Conservation (phyloP, 2,797 vertebrate genomes). For the Margarornis squamiger region DNA sequence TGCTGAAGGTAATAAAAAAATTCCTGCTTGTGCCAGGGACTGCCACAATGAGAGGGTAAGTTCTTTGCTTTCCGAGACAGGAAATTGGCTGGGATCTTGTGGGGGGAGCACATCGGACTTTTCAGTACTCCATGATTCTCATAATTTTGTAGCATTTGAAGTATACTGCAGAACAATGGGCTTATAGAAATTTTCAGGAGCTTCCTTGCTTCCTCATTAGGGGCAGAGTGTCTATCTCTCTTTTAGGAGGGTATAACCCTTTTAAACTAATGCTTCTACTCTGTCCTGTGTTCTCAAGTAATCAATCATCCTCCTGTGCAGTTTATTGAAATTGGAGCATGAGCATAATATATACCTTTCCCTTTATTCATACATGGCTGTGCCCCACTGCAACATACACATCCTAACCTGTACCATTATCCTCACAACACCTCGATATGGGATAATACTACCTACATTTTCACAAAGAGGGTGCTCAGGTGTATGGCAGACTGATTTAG, state of each 20-base stretch:
- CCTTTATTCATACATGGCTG: not conserved
- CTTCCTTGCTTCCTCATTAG: not conserved
- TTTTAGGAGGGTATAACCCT: not conserved
- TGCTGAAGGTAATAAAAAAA: not conserved
- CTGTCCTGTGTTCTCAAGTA: not conserved
- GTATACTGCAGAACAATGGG: not conserved
- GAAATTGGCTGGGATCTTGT: not conserved
- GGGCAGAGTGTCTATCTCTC: not conserved
- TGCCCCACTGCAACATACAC: not conserved
- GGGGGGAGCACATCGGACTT: accelerated
- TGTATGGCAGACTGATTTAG: not conserved
- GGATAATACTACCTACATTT: not conserved
- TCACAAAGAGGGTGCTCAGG: not conserved
- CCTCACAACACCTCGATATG: not conserved
- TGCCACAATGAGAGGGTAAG: not conserved
- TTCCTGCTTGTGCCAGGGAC: not conserved
- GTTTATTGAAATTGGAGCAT: not conserved
- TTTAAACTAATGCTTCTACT: not conserved
- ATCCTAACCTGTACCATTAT: not conserved
- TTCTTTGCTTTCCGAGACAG: not conserved
- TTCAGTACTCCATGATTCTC: accelerated
- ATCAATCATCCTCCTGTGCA: not conserved
- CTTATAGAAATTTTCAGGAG: not conserved
- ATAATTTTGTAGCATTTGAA: not conserved
- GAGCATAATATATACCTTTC: not conserved